A percentile compares a stretch with the other conserved stretches of the same genome.
Conservation (phyloP, 2,888 invertebrate genomes). For the Chrysina gloriosa region DNA sequence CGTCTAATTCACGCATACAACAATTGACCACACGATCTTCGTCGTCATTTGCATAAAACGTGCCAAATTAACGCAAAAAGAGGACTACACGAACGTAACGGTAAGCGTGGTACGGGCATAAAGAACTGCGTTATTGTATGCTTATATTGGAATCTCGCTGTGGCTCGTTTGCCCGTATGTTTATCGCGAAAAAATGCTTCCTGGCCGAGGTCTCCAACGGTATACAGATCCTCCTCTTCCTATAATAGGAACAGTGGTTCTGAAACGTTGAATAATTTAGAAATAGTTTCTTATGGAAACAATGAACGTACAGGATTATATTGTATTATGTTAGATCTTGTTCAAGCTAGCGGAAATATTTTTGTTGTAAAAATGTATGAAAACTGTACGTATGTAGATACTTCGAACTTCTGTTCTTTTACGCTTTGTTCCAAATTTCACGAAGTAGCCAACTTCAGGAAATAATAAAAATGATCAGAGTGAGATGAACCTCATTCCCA, state of each 20-base stretch:
- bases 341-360: no score
- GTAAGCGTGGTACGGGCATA: conserved; percentile 50
- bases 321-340: no score
- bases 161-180: conserved; percentile 26
- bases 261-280: no score
- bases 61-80: conserved; percentile 58
- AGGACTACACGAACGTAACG: conserved; percentile 51
- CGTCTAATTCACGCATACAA: conserved; percentile 45
- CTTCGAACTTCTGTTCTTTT: no score
- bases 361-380: no score
- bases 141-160: conserved; percentile 54
- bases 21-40: conserved; percentile 50
- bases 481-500: no score
- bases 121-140: conserved; percentile 61
- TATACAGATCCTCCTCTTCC: conserved; percentile 12
- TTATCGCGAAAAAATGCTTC: conserved; percentile 30
- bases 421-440: no score
- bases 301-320: no score
- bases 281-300: no score
- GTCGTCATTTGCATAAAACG: conserved; percentile 53
- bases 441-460: no score
- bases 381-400: no score
- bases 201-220: conserved; percentile 26
- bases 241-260: not conserved
- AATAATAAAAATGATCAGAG: no score